These are phyloP conservation scores for Tethya wilhelma DNA, from an alignment of 37 sponge, comb jelly and placozoan genomes.

Conservation along the genomic window DNA sequence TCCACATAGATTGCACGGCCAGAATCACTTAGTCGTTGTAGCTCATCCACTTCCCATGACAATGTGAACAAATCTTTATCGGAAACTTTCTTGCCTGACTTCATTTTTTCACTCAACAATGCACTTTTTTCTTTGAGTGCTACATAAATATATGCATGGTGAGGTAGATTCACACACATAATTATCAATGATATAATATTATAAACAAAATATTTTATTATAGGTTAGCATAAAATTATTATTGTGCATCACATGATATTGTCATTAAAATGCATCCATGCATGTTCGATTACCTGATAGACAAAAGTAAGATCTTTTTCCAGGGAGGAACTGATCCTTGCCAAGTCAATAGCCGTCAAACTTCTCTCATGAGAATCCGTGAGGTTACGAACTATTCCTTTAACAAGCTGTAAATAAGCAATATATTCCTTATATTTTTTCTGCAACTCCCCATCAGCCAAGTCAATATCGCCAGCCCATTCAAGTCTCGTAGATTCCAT, in stretches of 20 bases:
- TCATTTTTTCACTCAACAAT: not conserved
- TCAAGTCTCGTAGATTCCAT: not conserved
- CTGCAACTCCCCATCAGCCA: conserved; percentile 4
- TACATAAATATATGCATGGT: too few relatives aligned
- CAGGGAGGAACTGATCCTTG: not conserved
- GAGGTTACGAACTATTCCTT: not conserved
- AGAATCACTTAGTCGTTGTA: not conserved
- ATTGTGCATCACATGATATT: not conserved
- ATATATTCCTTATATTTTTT: not conserved
- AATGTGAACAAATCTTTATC: not conserved
- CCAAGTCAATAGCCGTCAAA: too few relatives aligned
- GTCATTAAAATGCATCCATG: not conserved
- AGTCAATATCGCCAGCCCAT: conserved; percentile 28
- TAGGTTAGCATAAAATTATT: too few relatives aligned
- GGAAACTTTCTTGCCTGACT: not conserved
- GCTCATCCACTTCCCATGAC: not conserved
- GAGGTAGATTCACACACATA: too few relatives aligned
- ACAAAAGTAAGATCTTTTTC: not conserved
- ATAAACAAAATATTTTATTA: too few relatives aligned
- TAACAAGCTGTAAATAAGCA: not conserved
- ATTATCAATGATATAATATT: too few relatives aligned
- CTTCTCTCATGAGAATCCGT: too few relatives aligned
- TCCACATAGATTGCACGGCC: not conserved
- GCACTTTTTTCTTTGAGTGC: not conserved
- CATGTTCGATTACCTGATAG: not conserved